Conservation (phyloP, 2,113 vertebrate genomes). For the Meleagris gallopavo region DNA sequence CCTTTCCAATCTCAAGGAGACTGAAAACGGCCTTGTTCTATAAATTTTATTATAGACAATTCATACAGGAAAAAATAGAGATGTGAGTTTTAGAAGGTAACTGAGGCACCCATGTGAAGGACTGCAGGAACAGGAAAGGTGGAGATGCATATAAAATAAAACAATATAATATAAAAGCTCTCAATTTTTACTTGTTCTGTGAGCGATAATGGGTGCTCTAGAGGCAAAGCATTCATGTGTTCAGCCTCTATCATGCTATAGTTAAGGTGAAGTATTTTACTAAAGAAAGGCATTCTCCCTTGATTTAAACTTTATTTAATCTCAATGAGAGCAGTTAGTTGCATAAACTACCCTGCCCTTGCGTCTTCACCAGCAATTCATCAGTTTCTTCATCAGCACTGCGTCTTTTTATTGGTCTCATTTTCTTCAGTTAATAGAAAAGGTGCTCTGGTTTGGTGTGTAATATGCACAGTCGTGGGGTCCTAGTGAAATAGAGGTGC, state of each 20-base stretch:
- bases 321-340: constrained; percentile 21
- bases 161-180: constrained; percentile 22
- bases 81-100: not conserved
- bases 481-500: not conserved
- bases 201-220: not conserved
- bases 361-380: not conserved
- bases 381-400: not conserved
- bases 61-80: not conserved
- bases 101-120: not conserved
- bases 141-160: not conserved
- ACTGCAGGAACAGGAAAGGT: not conserved
- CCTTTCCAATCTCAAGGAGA: not conserved
- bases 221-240: constrained; percentile 28
- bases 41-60: not conserved
- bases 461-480: fast-evolving
- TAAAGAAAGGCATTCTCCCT: constrained; percentile 24
- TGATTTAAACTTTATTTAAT: constrained; percentile 31
- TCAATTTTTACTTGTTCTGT: not conserved
- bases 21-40: not conserved
- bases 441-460: not conserved
- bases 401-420: not conserved
- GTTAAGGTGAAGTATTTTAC: constrained; percentile 37
- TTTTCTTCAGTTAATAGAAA: not conserved
- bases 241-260: constrained; percentile 3
- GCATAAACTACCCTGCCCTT: not conserved